A percentile compares a stretch with the other conserved stretches of the same genome.
Evolutionary conservation across 2,113 vertebrate species (phyloP).

Genomic region (Sturnus vulgaris): DNA sequence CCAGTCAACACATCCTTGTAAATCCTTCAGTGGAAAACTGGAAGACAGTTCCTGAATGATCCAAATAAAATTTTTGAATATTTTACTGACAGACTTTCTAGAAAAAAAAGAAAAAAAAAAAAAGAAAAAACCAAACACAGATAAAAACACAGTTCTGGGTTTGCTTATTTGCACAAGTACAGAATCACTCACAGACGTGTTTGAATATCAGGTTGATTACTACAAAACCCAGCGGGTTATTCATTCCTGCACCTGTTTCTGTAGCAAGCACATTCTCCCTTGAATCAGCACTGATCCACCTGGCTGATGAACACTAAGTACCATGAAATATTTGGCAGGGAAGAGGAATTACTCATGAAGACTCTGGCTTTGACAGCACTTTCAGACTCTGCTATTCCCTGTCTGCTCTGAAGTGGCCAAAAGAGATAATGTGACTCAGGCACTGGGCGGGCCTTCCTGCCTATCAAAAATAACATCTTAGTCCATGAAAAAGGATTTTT

Average conservation of each 20-base stretch:
- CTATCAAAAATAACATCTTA: background rate
- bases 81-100: background rate
- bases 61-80: background rate
- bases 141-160: background rate
- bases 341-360: background rate
- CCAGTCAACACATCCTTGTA: background rate
- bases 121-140: background rate
- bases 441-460: background rate
- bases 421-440: background rate
- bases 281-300: background rate
- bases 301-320: background rate
- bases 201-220: background rate
- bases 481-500: background rate
- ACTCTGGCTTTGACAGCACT: background rate
- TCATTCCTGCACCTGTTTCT: conserved; percentile 32
- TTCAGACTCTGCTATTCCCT: background rate
- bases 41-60: background rate
- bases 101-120: background rate
- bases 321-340: background rate
- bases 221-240: background rate
- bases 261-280: background rate
- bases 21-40: background rate
- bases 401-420: background rate
- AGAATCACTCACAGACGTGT: background rate
- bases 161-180: background rate